Percentiles rank a stretch among this genome's conserved stretches.
phyloP scores from a whole-genome alignment of 2,797 vertebrate species.

The Onychomys torridus region DNA sequence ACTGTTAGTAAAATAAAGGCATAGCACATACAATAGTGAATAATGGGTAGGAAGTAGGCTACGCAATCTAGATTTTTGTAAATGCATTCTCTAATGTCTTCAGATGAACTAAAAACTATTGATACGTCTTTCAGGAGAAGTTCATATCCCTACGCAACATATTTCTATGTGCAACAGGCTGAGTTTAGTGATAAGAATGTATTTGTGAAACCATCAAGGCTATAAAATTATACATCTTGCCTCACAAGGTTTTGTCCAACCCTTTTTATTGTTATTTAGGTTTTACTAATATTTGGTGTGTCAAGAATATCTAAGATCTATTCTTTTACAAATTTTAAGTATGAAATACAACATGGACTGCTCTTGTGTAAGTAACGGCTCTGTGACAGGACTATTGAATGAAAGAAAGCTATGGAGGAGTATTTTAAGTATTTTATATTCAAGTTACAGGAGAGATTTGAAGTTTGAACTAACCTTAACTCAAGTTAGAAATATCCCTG shows the following conservation, averaged over 20 bases:
- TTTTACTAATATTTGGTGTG: neutral
- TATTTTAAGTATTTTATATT: constrained; percentile 9
- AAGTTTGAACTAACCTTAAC: neutral
- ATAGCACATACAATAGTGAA: neutral
- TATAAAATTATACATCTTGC: neutral
- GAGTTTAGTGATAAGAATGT: neutral
- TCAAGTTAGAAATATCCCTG: neutral
- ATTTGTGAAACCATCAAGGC: neutral
- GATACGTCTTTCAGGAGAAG: neutral
- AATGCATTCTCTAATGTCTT: neutral
- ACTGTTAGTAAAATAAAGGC: neutral
- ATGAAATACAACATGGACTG: neutral
- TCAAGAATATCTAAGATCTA: neutral
- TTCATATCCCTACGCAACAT: neutral
- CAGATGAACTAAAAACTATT: neutral
- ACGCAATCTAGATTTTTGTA: neutral
- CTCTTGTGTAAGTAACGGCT: neutral
- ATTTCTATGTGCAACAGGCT: neutral
- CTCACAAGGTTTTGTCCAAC: neutral
- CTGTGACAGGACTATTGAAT: neutral
- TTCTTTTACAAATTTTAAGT: neutral
- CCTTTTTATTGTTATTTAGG: neutral
- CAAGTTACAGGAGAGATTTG: neutral
- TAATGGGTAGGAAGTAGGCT: neutral
- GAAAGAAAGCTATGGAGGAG: neutral